Evolutionary conservation across 2,888 invertebrate species (phyloP).

Genomic region (Melieria picta): DNA sequence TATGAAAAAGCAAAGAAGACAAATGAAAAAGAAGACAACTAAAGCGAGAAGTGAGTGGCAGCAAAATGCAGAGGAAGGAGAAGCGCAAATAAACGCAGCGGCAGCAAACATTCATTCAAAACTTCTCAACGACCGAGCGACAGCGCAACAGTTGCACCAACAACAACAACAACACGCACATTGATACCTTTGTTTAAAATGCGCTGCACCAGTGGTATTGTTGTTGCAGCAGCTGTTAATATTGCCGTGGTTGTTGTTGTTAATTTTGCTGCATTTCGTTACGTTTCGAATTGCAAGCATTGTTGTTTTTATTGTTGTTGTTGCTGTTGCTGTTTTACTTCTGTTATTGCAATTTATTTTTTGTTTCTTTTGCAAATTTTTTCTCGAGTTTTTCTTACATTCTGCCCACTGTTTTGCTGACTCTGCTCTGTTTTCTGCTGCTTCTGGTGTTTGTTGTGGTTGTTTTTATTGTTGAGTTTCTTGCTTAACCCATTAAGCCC

Average conservation of each 20-base stretch:
- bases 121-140: slow-evolving; percentile 26
- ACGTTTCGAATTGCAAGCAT: slow-evolving; percentile 10
- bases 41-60: background rate
- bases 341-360: no score
- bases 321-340: no score
- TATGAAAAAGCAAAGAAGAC: no score
- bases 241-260: slow-evolving; percentile 16
- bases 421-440: no score
- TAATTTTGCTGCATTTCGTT: slow-evolving; percentile 34
- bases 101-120: slow-evolving; percentile 30
- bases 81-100: background rate
- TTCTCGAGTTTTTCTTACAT: no score
- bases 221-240: background rate
- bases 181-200: slow-evolving; percentile 20
- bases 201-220: no score
- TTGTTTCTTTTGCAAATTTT: no score
- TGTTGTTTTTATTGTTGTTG: background rate
- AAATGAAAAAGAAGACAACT: no score
- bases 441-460: no score
- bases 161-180: slow-evolving; percentile 13
- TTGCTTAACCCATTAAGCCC: no score
- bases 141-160: slow-evolving; percentile 4
- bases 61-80: background rate
- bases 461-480: no score
- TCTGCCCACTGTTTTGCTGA: no score